Evolutionary conservation across 2,113 vertebrate genomes (phyloP).

Genomic region (Gasterosteus nipponicus): DNA sequence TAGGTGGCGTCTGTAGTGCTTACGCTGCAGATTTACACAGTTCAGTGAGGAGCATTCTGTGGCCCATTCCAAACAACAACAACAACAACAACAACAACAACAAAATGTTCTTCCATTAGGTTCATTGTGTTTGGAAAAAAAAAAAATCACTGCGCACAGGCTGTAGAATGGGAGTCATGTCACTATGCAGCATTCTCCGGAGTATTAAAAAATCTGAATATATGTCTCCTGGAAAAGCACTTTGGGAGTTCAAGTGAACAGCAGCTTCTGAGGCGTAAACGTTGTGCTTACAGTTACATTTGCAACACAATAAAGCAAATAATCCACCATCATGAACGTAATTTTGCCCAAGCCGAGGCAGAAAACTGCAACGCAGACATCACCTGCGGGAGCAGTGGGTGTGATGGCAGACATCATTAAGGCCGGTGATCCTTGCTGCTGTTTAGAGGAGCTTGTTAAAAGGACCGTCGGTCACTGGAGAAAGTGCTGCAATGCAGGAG

Average conservation of each 20-base stretch:
- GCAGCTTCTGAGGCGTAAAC: background rate
- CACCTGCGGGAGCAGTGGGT: slow-evolving; percentile 38
- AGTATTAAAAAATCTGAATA: slow-evolving; percentile 1
- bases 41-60: background rate
- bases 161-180: background rate
- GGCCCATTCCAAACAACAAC: background rate
- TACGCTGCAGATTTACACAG: no score
- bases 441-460: slow-evolving; percentile 41
- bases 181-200: background rate
- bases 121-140: background rate
- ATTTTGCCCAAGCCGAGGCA: slow-evolving; percentile 4
- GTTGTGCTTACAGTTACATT: background rate
- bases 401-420: slow-evolving; percentile 42
- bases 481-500: slow-evolving; percentile 49
- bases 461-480: slow-evolving; percentile 30
- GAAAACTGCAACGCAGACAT: background rate
- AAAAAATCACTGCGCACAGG: background rate
- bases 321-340: background rate
- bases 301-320: slow-evolving; percentile 2
- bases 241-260: background rate
- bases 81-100: background rate
- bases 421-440: background rate
- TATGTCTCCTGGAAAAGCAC: background rate
- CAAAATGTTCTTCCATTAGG: background rate
- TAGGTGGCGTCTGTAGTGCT: background rate